phyloP scores from a whole-genome alignment of 2,888 invertebrate species.

The Nomada fucata region DNA sequence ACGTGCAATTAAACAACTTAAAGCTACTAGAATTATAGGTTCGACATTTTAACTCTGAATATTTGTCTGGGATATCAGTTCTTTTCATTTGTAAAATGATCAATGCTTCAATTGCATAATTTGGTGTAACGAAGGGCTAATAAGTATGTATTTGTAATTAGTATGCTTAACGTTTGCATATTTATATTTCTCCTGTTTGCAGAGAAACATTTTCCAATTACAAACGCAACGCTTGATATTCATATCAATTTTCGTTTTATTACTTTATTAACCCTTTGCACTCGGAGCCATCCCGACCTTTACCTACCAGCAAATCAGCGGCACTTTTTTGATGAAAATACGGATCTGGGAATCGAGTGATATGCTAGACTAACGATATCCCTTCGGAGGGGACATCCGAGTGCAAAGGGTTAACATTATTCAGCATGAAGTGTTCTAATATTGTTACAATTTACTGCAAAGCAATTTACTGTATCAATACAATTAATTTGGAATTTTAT shows the following conservation, averaged over 20 bases:
- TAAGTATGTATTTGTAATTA: background rate
- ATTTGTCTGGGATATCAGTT: background rate
- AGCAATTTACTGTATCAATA: background rate
- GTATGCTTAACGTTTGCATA: background rate
- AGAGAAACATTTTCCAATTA: background rate
- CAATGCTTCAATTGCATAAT: background rate
- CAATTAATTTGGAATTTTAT: background rate
- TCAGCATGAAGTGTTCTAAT: background rate
- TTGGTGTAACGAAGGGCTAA: background rate
- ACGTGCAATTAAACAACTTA: too few relatives aligned
- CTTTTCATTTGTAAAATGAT: background rate
- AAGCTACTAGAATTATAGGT: too few relatives aligned
- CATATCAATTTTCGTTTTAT: background rate
- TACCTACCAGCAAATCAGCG: too few relatives aligned
- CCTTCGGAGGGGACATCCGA: too few relatives aligned
- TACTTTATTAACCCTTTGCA: background rate
- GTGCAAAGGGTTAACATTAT: background rate
- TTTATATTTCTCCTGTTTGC: slow-evolving; percentile 1
- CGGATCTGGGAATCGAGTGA: too few relatives aligned
- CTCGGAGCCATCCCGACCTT: too few relatives aligned
- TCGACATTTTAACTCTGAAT: background rate
- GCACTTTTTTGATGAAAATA: too few relatives aligned
- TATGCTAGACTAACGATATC: too few relatives aligned
- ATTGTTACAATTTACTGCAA: background rate
- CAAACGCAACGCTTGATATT: background rate